phyloP scores from a whole-genome alignment of 2,113 vertebrate species.

The Felis chaus region DNA sequence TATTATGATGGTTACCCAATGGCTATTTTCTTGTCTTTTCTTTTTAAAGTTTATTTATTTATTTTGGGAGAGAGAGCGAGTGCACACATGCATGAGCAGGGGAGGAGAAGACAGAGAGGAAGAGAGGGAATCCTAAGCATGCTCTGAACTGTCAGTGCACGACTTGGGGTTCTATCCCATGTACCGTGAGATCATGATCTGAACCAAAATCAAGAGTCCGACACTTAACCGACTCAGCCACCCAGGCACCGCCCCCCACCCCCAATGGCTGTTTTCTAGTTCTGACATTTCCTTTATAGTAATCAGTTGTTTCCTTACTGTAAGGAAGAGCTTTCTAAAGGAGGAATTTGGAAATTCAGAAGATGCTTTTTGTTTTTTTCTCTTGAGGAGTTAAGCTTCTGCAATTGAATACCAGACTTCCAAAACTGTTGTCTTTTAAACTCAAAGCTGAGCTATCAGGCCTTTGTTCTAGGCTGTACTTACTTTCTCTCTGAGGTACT shows the following conservation, averaged over 20 bases:
- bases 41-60: no score
- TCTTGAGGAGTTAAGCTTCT: background rate
- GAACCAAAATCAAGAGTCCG: no score
- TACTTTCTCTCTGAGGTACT: background rate
- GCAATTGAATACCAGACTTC: background rate
- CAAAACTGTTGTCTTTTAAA: slow-evolving; percentile 2
- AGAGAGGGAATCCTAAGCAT: no score
- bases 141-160: no score
- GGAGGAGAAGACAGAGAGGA: no score
- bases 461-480: background rate
- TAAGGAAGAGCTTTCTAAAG: slow-evolving; percentile 1
- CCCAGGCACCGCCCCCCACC: no score
- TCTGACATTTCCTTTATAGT: background rate
- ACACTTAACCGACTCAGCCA: no score
- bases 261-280: background rate
- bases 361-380: background rate
- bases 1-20: background rate
- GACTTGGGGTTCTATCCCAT: no score
- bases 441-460: background rate
- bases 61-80: no score
- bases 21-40: background rate
- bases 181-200: no score
- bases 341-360: background rate
- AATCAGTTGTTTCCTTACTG: background rate
- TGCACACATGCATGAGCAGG: no score